These are phyloP conservation scores for Erebia epiphron DNA, from an alignment of 2,888 invertebrate genomes.

Conservation along the genomic window DNA sequence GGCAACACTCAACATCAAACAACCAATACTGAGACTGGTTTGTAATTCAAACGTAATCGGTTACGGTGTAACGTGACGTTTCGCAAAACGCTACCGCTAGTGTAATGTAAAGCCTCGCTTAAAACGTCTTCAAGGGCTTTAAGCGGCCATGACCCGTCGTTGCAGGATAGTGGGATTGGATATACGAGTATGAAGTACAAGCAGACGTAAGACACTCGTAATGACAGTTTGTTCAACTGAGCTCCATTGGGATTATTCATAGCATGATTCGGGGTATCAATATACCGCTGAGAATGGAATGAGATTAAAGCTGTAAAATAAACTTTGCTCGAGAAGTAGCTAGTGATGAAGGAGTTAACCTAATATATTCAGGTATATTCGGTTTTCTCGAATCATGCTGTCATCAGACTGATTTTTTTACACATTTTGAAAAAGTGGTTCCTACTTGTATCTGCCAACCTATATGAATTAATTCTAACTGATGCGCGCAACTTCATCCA, in stretches of 20 bases:
- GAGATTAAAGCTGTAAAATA: slow-evolving; percentile 28
- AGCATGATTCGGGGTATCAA: slow-evolving; percentile 42
- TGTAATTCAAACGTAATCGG: neutral
- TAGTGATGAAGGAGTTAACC: slow-evolving; percentile 6
- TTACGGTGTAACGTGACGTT: neutral
- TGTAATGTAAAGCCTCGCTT: slow-evolving; percentile 62
- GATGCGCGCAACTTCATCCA: too few relatives aligned
- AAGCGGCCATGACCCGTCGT: slow-evolving; percentile 80
- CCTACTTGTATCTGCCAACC: neutral
- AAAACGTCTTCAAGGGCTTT: slow-evolving; percentile 79
- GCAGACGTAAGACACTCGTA: slow-evolving; percentile 43
- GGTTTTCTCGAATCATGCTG: neutral
- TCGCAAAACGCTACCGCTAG: slow-evolving; percentile 53
- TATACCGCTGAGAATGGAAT: slow-evolving; percentile 31
- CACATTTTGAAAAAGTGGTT: neutral
- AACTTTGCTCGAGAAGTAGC: slow-evolving; percentile 16
- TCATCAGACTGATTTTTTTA: neutral
- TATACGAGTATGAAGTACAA: slow-evolving; percentile 45
- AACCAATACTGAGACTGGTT: too few relatives aligned
- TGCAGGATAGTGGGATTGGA: slow-evolving; percentile 56
- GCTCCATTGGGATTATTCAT: slow-evolving; percentile 44
- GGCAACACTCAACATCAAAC: too few relatives aligned
- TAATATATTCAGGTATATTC: neutral
- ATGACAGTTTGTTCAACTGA: slow-evolving; percentile 55
- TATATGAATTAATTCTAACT: neutral